A percentile compares a stretch with the other conserved stretches of the same genome.
phyloP scores from a whole-genome alignment of 1,140 invertebrate genomes.

The Linepithema humile region DNA sequence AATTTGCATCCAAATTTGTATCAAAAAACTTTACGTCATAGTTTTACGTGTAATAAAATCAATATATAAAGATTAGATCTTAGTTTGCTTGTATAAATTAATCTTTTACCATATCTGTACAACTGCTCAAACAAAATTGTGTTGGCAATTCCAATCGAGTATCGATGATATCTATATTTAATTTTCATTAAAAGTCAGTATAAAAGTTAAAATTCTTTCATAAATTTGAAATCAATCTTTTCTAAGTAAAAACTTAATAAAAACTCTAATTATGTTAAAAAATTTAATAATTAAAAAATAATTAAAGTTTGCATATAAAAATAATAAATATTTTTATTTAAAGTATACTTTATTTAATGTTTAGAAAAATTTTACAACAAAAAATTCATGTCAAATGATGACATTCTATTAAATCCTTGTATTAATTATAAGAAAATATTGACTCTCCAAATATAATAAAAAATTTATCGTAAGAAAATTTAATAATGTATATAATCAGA shows the following conservation, averaged over 20 bases:
- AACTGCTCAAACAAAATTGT: constrained; percentile 23
- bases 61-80: neutral
- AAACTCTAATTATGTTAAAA: neutral
- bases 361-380: neutral
- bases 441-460: neutral
- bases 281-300: neutral
- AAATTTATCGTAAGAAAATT: neutral
- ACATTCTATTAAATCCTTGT: neutral
- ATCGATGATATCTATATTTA: constrained; percentile 8
- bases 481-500: neutral
- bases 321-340: neutral
- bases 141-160: neutral
- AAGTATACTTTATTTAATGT: neutral
- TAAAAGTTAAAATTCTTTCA: neutral
- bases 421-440: neutral
- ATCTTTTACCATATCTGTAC: neutral
- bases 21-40: neutral
- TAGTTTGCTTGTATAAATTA: neutral
- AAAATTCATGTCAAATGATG: neutral
- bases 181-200: neutral
- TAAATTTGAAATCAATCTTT: neutral
- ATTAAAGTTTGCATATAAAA: neutral
- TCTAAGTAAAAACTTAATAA: neutral
- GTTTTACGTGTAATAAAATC: neutral
- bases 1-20: constrained; percentile 29